Percentiles rank a stretch among this genome's conserved stretches.
Evolutionary conservation across 2,888 invertebrate genomes (phyloP).

Genomic region (Glomeris marginata): DNA sequence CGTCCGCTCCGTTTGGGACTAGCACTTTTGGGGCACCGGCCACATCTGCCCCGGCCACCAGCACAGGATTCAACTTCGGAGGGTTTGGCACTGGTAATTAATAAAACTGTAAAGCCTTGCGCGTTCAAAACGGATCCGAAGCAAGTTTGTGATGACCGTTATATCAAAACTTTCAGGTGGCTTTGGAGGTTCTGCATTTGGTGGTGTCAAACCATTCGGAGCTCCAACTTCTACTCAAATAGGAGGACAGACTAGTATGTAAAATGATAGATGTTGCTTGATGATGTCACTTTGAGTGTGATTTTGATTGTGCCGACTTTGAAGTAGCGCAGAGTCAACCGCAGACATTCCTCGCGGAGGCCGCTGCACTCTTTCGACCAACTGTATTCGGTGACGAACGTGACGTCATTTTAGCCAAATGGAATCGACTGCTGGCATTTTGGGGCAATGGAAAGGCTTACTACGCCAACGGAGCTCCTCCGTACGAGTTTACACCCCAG

Average conservation of each 20-base stretch:
- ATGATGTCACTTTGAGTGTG: too few relatives aligned
- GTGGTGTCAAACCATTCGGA: too few relatives aligned
- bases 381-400: slow-evolving; percentile 81
- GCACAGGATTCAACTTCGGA: background rate
- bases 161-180: too few relatives aligned
- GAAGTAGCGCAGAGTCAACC: too few relatives aligned
- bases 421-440: slow-evolving; percentile 84
- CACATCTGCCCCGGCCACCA: background rate
- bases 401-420: slow-evolving; percentile 79
- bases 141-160: too few relatives aligned
- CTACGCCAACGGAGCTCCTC: slow-evolving; percentile 57
- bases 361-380: slow-evolving; percentile 31
- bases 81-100: background rate
- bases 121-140: too few relatives aligned
- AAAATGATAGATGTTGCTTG: too few relatives aligned
- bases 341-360: slow-evolving; percentile 12
- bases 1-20: background rate
- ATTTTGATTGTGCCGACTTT: too few relatives aligned
- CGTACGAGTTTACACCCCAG: slow-evolving; percentile 68
- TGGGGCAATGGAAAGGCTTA: slow-evolving; percentile 70
- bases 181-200: too few relatives aligned
- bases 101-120: too few relatives aligned
- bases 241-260: too few relatives aligned
- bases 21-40: background rate
- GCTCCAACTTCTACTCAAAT: too few relatives aligned